phyloP scores from a whole-genome alignment of 2,797 vertebrate species.

The Philypnodon macrostomus region DNA sequence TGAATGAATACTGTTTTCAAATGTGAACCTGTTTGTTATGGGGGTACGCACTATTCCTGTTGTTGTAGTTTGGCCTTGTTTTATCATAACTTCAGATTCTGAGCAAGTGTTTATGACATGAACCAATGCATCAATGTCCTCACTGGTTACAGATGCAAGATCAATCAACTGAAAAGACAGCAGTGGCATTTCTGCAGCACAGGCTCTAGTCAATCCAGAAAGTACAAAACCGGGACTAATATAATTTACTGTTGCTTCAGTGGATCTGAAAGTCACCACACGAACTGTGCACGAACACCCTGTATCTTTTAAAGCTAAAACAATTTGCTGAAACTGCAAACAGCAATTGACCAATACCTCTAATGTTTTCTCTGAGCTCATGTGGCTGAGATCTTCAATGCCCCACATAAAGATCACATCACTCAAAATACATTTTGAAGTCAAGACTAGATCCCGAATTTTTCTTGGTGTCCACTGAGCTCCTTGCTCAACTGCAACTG shows the following conservation, averaged over 20 bases:
- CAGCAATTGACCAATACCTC: slow-evolving; percentile 76
- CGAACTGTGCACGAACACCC: slow-evolving; percentile 50
- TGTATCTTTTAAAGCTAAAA: slow-evolving; percentile 75
- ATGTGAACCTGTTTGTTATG: slow-evolving; percentile 23
- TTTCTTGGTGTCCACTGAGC: slow-evolving; percentile 28
- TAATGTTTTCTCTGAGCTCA: slow-evolving; percentile 64
- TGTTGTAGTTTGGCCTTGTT: slow-evolving; percentile 67
- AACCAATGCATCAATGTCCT: slow-evolving; percentile 76
- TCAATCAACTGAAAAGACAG: slow-evolving; percentile 77
- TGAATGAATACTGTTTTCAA: slow-evolving; percentile 17
- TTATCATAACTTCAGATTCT: slow-evolving; percentile 79
- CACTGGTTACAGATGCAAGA: slow-evolving; percentile 69
- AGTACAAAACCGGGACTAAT: slow-evolving; percentile 82
- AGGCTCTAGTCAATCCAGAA: slow-evolving; percentile 81
- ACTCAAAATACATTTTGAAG: slow-evolving; percentile 50
- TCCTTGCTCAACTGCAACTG: slow-evolving; percentile 38
- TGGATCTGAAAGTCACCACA: slow-evolving; percentile 81
- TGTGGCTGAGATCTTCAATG: slow-evolving; percentile 71
- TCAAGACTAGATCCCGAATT: slow-evolving; percentile 40
- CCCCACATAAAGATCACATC: slow-evolving; percentile 83
- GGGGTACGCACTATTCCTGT: slow-evolving; percentile 68
- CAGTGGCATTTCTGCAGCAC: slow-evolving; percentile 71
- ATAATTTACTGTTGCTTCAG: slow-evolving; percentile 74
- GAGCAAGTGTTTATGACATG: slow-evolving; percentile 65
- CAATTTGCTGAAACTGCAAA: slow-evolving; percentile 78